Evolutionary conservation across 2,888 invertebrate genomes (phyloP).

Genomic region (Loripinus fragilis): DNA sequence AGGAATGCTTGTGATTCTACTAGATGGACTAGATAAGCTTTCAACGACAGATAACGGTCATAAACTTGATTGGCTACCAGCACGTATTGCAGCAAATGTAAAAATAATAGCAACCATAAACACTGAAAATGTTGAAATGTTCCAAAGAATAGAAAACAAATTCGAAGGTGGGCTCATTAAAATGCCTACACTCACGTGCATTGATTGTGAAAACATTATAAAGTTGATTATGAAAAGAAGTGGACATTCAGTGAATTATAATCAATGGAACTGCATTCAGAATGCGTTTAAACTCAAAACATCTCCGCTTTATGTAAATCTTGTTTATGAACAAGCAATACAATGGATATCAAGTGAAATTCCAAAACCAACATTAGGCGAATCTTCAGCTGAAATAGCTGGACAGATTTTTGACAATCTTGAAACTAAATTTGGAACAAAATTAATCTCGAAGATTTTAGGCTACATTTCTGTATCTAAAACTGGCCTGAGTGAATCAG

Average conservation of each 20-base stretch:
- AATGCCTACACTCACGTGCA: conserved; percentile 62
- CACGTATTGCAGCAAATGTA: conserved; percentile 70
- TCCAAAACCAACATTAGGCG: conserved; percentile 43
- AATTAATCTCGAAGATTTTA: conserved; percentile 67
- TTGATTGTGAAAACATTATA: conserved; percentile 70
- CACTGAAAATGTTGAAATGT: conserved; percentile 64
- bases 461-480: conserved; percentile 74
- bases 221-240: conserved; percentile 63
- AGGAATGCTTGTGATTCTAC: conserved; percentile 71
- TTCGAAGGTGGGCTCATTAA: conserved; percentile 60
- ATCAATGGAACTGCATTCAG: conserved; percentile 70
- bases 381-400: conserved; percentile 69
- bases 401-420: conserved; percentile 69
- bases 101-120: conserved; percentile 74
- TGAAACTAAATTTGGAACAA: conserved; percentile 70
- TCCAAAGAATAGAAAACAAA: conserved; percentile 68
- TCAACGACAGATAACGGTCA: conserved; percentile 69
- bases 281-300: conserved; percentile 65
- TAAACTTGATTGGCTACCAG: conserved; percentile 77
- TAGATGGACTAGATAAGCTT: conserved; percentile 75
- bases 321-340: conserved; percentile 69
- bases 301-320: conserved; percentile 71
- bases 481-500: conserved; percentile 74
- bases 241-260: conserved; percentile 65
- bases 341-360: conserved; percentile 73